phyloP scores from a whole-genome alignment of 2,113 vertebrate species.

The Gopherus evgoodei region DNA sequence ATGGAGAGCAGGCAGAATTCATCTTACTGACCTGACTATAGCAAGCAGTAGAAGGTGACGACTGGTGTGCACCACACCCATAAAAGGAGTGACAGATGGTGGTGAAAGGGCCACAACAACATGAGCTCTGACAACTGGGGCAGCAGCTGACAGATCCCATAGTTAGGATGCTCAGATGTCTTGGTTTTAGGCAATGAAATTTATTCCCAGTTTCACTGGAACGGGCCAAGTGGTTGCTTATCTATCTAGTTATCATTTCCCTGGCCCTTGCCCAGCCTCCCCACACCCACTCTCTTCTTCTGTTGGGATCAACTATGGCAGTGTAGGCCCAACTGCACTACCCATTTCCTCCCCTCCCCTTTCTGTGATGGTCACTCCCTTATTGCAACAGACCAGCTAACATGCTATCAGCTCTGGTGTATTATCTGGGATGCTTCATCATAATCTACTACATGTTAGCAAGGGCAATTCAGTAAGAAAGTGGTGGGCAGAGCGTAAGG shows the following conservation, averaged over 20 bases:
- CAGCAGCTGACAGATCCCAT: conserved; percentile 14
- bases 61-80: not conserved
- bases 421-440: not conserved
- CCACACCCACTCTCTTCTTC: not conserved
- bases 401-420: not conserved
- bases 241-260: not conserved
- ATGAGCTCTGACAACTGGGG: not conserved
- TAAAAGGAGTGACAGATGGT: conserved; percentile 7
- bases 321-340: not conserved
- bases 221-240: not conserved
- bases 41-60: not conserved
- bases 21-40: not conserved
- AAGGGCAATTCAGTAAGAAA: not conserved
- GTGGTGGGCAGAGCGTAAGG: not conserved
- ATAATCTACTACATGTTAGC: not conserved
- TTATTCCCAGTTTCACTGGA: not conserved
- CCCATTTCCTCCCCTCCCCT: not conserved
- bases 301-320: fast-evolving
- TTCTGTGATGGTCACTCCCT: not conserved
- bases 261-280: not conserved
- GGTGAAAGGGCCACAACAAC: not conserved
- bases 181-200: not conserved
- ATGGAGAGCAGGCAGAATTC: not conserved
- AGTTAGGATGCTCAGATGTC: not conserved
- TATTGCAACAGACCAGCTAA: not conserved